Base-by-base conservation (phyloP, 2,888 invertebrate species). In the Aleiodes testaceus region DNA sequence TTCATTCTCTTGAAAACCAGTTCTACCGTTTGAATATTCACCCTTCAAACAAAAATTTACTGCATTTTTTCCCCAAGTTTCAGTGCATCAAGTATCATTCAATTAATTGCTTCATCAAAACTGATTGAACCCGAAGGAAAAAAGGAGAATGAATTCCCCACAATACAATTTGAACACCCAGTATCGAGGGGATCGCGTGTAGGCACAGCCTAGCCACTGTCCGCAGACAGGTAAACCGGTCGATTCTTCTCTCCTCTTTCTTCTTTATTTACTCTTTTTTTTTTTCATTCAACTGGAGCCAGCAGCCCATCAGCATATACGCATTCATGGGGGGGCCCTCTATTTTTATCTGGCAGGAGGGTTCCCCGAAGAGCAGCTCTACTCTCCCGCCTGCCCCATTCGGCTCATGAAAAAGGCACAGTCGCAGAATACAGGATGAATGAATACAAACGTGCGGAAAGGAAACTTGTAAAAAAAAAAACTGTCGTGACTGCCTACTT, bases 191-290 rank as follows among this genome's bases (percentile, higher is more conserved):
- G 64, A 59, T 61, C 69, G 67, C 49, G 65, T 75, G 75, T 73
- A 73, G 72, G 73, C 77, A 72, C 68, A 47, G 69, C 66, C 72
- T 76, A 75, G 77, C 77, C 78, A 78, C 79, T 79, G 79, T 80
- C 80, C 73, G 77, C 74, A 76, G 74, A 79, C 79, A 80, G 79
- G 78, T 79, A 82, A 82, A 83, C 84, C 80, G 80, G 81, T 81
- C 79, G 78, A 81, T 81, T 79, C 78, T 77, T 79, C 75, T 65
- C 71, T 70, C n/a, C 59, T 16, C 69, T 65, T 36, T 64, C 63
- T 70, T 70, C 55, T 74, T 73, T 72, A 74, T 74, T 75, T 78
- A 74, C 66, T 73, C 77, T 75, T 74, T 65, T 73, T 69, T n/a
- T 72, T 52, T 68, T 44, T 22, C 72, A 64, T 18, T 65, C 64